Conservation (phyloP, 2,888 invertebrate species). For the Drosophila greeni region DNA sequence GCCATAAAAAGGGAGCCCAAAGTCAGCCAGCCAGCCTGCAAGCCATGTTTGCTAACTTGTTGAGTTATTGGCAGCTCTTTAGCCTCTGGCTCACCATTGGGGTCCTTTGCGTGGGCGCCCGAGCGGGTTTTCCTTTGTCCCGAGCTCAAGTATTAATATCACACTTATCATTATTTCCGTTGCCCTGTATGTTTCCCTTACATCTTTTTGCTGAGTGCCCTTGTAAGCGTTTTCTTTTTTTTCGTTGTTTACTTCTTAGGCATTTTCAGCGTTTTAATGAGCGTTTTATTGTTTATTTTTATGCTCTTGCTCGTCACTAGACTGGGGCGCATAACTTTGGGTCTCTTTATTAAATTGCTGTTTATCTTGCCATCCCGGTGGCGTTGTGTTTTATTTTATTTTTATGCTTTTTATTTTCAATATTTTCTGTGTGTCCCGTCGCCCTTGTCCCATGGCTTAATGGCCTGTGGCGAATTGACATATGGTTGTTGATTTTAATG, state of each 20-base stretch:
- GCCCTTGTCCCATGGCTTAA: conserved; percentile 35
- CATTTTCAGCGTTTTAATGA: conserved; percentile 57
- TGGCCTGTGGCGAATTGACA: conserved; percentile 52
- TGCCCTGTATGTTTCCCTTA: conserved; percentile 7
- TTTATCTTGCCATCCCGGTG: conserved; percentile 52
- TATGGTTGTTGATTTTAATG: conserved; percentile 63
- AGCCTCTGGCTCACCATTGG: conserved; percentile 28
- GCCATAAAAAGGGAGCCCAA: conserved; percentile 32
- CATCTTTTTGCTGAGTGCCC: conserved; percentile 17
- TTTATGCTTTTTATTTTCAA: conserved; percentile 19
- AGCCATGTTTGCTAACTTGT: conserved; percentile 68
- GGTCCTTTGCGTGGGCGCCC: conserved; percentile 6
- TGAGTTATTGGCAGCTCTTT: conserved; percentile 67
- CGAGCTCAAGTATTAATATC: conserved; percentile 55
- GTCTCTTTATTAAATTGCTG: conserved; percentile 56
- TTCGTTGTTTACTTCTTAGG: conserved; percentile 47
- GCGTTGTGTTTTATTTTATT: conserved; percentile 14
- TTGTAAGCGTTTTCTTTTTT: conserved; percentile 25
- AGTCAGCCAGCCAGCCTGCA: conserved; percentile 18
- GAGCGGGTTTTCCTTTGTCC: conserved; percentile 26
- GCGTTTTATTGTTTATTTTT: conserved; percentile 62
- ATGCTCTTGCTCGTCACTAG: conserved; percentile 35
- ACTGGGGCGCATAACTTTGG: conserved; percentile 38
- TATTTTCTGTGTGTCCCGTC: conserved; percentile 5
- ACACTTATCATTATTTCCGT: conserved; percentile 58